Conservation (phyloP, 2,888 invertebrate species). For the Tenodera sinensis region DNA sequence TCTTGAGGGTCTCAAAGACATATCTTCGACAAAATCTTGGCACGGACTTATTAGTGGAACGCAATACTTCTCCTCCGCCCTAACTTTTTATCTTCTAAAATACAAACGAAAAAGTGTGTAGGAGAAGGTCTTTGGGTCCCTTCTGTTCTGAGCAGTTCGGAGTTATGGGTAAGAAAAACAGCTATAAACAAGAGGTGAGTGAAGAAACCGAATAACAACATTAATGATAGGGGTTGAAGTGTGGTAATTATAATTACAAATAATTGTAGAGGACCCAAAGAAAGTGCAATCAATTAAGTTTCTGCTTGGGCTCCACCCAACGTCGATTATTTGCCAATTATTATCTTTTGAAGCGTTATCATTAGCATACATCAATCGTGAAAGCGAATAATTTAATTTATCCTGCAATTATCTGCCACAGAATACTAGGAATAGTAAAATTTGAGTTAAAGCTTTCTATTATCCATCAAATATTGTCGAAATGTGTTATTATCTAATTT, state of each 20-base stretch:
- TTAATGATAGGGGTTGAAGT: neutral
- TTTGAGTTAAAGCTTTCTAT: no score
- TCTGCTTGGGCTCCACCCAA: neutral
- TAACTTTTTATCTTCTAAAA: no score
- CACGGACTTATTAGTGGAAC: no score
- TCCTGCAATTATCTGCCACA: neutral
- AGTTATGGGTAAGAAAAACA: neutral
- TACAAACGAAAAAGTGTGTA: no score
- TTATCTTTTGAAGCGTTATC: neutral
- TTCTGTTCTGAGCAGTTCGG: no score
- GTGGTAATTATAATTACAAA: neutral
- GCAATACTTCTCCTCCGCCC: no score
- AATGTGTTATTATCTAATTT: no score
- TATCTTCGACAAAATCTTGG: no score
- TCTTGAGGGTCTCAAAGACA: no score
- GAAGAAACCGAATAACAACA: neutral
- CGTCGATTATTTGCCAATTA: neutral
- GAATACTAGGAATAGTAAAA: no score
- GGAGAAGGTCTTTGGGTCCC: no score
- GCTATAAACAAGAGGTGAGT: neutral
- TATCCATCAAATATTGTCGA: no score
- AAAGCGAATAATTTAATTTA: neutral
- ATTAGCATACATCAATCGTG: neutral
- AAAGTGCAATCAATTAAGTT: neutral
- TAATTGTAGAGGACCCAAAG: neutral